A percentile compares a stretch with the other conserved stretches of the same genome.
phyloP scores from a whole-genome alignment of 2,888 invertebrate genomes.

The Bursaphelenchus okinawaensis region DNA sequence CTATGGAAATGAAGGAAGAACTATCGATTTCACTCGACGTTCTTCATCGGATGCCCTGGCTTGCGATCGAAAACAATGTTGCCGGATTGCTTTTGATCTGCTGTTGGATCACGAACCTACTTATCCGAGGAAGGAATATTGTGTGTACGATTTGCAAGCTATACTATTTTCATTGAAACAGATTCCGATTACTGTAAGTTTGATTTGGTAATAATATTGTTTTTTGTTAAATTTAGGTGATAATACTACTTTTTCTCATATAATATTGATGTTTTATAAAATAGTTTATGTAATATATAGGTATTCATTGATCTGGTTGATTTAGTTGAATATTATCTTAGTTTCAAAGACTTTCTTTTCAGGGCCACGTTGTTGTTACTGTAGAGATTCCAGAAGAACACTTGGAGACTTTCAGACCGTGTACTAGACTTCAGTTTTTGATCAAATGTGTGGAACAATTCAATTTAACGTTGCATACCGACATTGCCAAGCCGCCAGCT shows the following conservation, averaged over 20 bases:
- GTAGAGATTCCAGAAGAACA: not conserved
- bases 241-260: too few species aligned
- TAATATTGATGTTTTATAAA: too few species aligned
- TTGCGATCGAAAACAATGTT: conserved; percentile 22
- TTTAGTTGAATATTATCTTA: too few species aligned
- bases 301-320: too few species aligned
- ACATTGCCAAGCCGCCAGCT: not conserved
- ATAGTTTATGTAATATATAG: too few species aligned
- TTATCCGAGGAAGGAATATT: conserved; percentile 16
- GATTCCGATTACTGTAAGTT: not conserved
- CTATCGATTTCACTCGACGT: conserved; percentile 30
- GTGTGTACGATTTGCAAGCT: conserved; percentile 29
- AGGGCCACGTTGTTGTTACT: not conserved
- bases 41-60: not conserved
- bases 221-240: too few species aligned
- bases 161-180: conserved; percentile 23
- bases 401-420: not conserved
- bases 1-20: conserved; percentile 2
- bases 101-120: conserved; percentile 6
- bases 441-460: not conserved
- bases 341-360: too few species aligned
- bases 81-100: conserved; percentile 22
- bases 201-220: too few species aligned
- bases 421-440: not conserved
- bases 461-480: not conserved